phyloP scores from a whole-genome alignment of 2,113 vertebrate genomes.

The Maccullochella peelii region DNA sequence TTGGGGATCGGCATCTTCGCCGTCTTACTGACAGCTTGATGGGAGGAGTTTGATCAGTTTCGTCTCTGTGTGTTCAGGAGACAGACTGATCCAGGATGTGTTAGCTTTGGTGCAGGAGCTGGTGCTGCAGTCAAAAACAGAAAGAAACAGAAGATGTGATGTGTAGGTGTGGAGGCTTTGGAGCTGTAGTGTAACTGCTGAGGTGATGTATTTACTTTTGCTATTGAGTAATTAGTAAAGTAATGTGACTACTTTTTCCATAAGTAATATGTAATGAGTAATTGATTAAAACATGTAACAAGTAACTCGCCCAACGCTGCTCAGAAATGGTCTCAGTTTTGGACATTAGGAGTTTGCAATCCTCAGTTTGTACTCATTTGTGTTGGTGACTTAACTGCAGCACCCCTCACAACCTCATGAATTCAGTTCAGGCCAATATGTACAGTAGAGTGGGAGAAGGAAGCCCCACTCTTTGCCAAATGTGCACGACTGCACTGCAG shows the following conservation, averaged over 20 bases:
- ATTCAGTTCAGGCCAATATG: constrained; percentile 14
- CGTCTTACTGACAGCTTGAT: not conserved
- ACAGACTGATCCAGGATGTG: not conserved
- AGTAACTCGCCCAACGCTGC: not conserved
- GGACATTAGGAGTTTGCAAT: not conserved
- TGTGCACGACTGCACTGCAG: constrained; percentile 25
- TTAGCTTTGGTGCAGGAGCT: not conserved
- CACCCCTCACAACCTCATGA: not conserved
- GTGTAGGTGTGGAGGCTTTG: not conserved
- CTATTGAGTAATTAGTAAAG: not conserved
- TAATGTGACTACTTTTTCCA: not conserved
- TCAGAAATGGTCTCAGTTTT: not conserved
- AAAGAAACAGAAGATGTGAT: not conserved
- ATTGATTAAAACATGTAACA: not conserved
- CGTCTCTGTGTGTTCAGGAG: not conserved
- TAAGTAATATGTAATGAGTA: not conserved
- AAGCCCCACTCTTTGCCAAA: constrained; percentile 47
- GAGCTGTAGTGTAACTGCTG: not conserved
- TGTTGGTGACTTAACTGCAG: not conserved
- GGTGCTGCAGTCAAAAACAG: not conserved
- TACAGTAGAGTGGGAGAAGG: constrained; percentile 52
- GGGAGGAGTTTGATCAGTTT: not conserved
- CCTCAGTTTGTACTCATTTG: not conserved
- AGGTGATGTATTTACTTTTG: not conserved
- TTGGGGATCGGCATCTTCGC: not conserved